These are phyloP conservation scores for Thunnus albacares DNA, from an alignment of 2,797 vertebrate genomes.

Conservation along the genomic window DNA sequence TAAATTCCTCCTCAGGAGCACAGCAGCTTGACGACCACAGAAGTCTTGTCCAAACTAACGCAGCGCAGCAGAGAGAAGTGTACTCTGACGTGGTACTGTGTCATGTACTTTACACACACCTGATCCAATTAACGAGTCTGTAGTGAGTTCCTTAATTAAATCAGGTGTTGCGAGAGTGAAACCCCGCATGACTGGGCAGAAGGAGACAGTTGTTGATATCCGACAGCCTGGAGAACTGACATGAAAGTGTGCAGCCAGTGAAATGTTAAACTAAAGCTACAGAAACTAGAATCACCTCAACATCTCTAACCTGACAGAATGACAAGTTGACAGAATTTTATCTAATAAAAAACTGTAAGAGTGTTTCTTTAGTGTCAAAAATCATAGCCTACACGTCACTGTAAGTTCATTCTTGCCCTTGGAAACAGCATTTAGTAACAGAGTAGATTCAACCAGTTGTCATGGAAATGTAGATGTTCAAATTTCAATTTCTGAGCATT, in stretches of 20 bases:
- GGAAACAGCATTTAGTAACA: too few species aligned
- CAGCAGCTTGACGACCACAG: conserved; percentile 22
- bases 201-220: conserved; percentile 13
- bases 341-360: too few species aligned
- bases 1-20: conserved; percentile 55
- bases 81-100: neutral
- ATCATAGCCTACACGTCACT: too few species aligned
- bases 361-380: too few species aligned
- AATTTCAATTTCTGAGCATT: too few species aligned
- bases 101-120: conserved; percentile 19
- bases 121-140: conserved; percentile 40
- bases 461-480: too few species aligned
- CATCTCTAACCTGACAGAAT: neutral
- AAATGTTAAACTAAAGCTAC: neutral
- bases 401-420: too few species aligned
- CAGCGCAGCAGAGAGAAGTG: neutral
- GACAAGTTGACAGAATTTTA: too few species aligned
- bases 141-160: conserved; percentile 33
- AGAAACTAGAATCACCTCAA: neutral
- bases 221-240: neutral
- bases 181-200: neutral
- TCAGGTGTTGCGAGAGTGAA: conserved; percentile 14
- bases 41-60: conserved; percentile 10
- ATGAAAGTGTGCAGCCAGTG: neutral
- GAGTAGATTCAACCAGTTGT: too few species aligned